Evolutionary conservation across 1,140 invertebrate genomes (phyloP).

Genomic region (Bicyclus anynana): DNA sequence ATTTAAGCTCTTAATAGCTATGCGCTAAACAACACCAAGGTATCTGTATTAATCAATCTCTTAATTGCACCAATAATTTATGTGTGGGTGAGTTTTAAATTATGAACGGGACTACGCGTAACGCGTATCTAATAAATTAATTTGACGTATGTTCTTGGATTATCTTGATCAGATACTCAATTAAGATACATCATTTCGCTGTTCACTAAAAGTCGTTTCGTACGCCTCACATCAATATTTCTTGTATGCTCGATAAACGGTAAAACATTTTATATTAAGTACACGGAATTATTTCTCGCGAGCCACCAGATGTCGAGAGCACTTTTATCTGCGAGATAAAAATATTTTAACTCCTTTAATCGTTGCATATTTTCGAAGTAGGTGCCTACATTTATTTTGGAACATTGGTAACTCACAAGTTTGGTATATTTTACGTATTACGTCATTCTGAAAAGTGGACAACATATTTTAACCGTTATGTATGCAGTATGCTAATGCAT

Average conservation of each 20-base stretch:
- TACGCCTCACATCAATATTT: slow-evolving; percentile 2
- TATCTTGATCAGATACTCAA: slow-evolving; percentile 17
- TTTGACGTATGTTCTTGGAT: slow-evolving; percentile 20
- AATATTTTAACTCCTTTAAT: no score
- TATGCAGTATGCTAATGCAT: no score
- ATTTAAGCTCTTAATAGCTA: slow-evolving; percentile 1
- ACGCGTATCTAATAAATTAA: slow-evolving; percentile 24
- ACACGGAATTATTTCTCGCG: not conserved
- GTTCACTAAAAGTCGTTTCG: slow-evolving; percentile 5
- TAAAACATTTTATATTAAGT: not conserved
- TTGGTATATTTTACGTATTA: no score
- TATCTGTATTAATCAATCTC: slow-evolving; percentile 26
- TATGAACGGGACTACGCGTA: slow-evolving; percentile 17
- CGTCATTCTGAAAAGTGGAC: no score
- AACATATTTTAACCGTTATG: no score
- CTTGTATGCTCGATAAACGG: not conserved
- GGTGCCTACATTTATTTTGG: no score
- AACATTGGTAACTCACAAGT: no score
- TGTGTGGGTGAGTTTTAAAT: slow-evolving; percentile 14
- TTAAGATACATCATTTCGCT: slow-evolving; percentile 12
- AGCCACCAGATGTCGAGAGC: not conserved
- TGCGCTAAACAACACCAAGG: slow-evolving; percentile 1
- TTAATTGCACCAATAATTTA: slow-evolving; percentile 24
- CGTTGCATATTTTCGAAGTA: no score
- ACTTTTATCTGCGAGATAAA: no score